Evolutionary conservation across 2,888 invertebrate species (phyloP).

Genomic region (Druceiella hillmani): DNA sequence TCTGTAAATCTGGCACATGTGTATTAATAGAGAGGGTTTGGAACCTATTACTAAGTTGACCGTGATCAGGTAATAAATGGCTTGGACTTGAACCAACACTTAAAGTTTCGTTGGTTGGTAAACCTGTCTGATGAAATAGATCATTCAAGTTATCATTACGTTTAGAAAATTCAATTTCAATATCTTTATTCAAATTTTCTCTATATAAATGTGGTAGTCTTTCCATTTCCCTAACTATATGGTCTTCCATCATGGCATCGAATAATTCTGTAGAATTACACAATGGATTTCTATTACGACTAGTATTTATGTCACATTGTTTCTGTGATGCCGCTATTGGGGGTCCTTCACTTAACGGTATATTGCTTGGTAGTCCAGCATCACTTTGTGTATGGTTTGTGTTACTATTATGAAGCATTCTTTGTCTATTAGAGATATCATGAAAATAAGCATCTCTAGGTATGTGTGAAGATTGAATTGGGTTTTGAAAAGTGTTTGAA

Average conservation of each 20-base stretch:
- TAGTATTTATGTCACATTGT: slow-evolving; percentile 28
- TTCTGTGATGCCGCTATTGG: slow-evolving; percentile 30
- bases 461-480: too few relatives aligned
- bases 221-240: slow-evolving; percentile 47
- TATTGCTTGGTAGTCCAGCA: slow-evolving; percentile 31
- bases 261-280: slow-evolving; percentile 44
- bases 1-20: slow-evolving; percentile 43
- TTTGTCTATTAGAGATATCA: slow-evolving; percentile 49
- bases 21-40: slow-evolving; percentile 49
- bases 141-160: too few relatives aligned
- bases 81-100: slow-evolving; percentile 25
- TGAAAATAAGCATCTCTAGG: slow-evolving; percentile 60
- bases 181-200: too few relatives aligned
- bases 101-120: slow-evolving; percentile 33
- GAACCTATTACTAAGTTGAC: slow-evolving; percentile 40
- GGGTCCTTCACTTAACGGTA: slow-evolving; percentile 32
- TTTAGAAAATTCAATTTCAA: too few relatives aligned
- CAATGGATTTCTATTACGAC: slow-evolving; percentile 40
- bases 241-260: slow-evolving; percentile 51
- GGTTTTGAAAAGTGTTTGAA: slow-evolving; percentile 24
- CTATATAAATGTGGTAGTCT: slow-evolving; percentile 48
- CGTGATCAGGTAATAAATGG: slow-evolving; percentile 34
- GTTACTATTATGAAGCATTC: slow-evolving; percentile 28
- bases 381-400: too few relatives aligned
- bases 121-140: slow-evolving; percentile 39